phyloP scores from a whole-genome alignment of 2,113 vertebrate genomes.

The Leiothrix lutea region DNA sequence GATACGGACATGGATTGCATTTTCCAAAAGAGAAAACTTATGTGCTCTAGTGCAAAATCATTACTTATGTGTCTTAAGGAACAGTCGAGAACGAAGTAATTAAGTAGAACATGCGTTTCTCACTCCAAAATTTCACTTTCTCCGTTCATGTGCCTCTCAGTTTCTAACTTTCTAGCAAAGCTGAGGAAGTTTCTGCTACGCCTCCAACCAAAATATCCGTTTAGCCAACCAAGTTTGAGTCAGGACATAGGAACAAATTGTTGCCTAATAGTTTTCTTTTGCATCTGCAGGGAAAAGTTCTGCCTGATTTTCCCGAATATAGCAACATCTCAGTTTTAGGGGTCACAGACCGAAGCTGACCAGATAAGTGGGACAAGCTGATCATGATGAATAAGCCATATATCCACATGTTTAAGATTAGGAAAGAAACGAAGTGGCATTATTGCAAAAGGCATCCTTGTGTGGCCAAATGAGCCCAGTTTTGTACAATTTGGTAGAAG shows the following conservation, averaged over 20 bases:
- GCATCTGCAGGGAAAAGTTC: background rate
- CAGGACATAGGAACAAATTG: background rate
- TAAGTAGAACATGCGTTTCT: background rate
- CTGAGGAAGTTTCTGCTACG: background rate
- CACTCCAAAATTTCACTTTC: background rate
- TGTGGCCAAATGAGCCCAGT: background rate
- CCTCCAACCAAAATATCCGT: background rate
- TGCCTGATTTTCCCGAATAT: background rate
- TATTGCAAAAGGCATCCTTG: background rate
- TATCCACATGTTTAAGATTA: background rate
- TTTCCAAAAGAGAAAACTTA: background rate
- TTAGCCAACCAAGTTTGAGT: background rate
- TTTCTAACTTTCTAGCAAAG: background rate
- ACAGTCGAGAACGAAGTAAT: background rate
- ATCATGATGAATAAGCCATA: background rate
- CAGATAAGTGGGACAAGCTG: background rate
- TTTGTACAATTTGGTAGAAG: background rate
- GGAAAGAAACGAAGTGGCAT: background rate
- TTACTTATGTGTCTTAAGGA: background rate
- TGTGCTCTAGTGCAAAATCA: background rate
- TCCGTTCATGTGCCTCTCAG: background rate
- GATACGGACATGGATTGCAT: rapidly evolving
- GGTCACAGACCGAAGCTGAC: background rate
- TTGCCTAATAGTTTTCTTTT: background rate
- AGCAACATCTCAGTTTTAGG: background rate